A percentile compares a stretch with the other conserved stretches of the same genome.
These are phyloP conservation scores for Melangyna quadrimaculata DNA, from an alignment of 2,888 invertebrate genomes.

Conservation along the genomic window DNA sequence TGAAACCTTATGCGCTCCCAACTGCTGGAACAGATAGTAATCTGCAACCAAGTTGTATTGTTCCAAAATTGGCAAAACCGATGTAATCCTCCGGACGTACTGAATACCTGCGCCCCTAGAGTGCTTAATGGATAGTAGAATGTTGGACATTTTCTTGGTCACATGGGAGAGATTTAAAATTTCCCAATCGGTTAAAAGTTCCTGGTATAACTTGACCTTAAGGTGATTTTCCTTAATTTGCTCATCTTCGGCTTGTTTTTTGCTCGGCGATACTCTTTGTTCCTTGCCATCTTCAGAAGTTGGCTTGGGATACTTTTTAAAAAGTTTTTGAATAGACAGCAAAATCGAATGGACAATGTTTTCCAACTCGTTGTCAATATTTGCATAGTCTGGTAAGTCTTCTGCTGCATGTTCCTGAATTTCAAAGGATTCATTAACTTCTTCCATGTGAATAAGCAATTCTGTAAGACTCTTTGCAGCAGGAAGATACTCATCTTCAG, in stretches of 20 bases:
- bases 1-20: constrained; percentile 89
- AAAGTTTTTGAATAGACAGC: constrained; percentile 83
- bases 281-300: constrained; percentile 29
- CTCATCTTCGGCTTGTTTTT: constrained; percentile 60
- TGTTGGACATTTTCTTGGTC: constrained; percentile 78
- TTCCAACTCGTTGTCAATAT: constrained; percentile 80
- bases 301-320: constrained; percentile 81
- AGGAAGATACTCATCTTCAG: constrained; percentile 74
- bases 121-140: constrained; percentile 81
- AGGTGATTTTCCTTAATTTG: constrained; percentile 85
- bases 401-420: constrained; percentile 21
- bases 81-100: constrained; percentile 74
- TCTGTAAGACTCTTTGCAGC: constrained; percentile 75
- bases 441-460: constrained; percentile 72
- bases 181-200: constrained; percentile 84
- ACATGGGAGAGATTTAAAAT: constrained; percentile 83
- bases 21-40: constrained; percentile 89
- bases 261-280: constrained; percentile 64
- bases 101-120: constrained; percentile 75
- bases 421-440: constrained; percentile 14
- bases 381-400: constrained; percentile 63
- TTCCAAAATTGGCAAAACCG: constrained; percentile 86
- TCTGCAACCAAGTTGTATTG: constrained; percentile 89
- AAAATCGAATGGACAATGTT: constrained; percentile 82
- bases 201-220: constrained; percentile 85